Percentiles rank a stretch among this genome's conserved stretches.
phyloP scores from a whole-genome alignment of 2,113 vertebrate species.

The Pagrus major region DNA sequence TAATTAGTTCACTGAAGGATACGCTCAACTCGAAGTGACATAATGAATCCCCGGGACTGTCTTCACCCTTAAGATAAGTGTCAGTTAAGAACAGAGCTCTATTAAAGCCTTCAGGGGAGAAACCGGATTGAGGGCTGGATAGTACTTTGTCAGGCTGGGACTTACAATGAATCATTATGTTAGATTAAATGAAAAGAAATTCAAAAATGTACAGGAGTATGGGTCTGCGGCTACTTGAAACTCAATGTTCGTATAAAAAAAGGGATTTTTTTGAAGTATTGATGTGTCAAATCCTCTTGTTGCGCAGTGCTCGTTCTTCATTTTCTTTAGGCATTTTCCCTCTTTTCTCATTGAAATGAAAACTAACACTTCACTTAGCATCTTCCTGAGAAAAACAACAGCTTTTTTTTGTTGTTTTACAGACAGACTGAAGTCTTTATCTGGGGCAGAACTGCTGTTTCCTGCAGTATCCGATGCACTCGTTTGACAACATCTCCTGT shows the following conservation, averaged over 20 bases:
- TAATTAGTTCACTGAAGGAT: slow-evolving; percentile 76
- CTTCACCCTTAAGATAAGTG: slow-evolving; percentile 66
- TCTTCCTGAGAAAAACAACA: too few relatives aligned
- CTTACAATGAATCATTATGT: slow-evolving; percentile 41
- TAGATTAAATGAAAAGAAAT: slow-evolving; percentile 28
- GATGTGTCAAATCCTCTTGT: too few relatives aligned
- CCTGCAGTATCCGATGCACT: too few relatives aligned
- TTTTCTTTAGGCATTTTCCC: too few relatives aligned
- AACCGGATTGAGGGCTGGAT: slow-evolving; percentile 17
- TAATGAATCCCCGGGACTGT: slow-evolving; percentile 66
- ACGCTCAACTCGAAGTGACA: slow-evolving; percentile 66
- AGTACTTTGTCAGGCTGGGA: slow-evolving; percentile 20
- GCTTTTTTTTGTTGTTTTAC: too few relatives aligned
- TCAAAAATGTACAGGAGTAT: not conserved
- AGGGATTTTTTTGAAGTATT: not conserved
- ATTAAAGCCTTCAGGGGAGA: slow-evolving; percentile 57
- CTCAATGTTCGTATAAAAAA: slow-evolving; percentile 9
- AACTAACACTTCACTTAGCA: too few relatives aligned
- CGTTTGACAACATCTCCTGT: too few relatives aligned
- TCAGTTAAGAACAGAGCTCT: slow-evolving; percentile 69
- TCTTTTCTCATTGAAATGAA: too few relatives aligned
- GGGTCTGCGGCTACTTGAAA: not conserved
- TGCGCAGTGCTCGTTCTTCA: too few relatives aligned
- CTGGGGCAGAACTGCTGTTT: too few relatives aligned
- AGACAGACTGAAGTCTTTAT: too few relatives aligned